Evolutionary conservation across 2,888 invertebrate species (phyloP), one percentile per base, ranked within the genome.

Genomic region (Noctua fimbriata): DNA sequence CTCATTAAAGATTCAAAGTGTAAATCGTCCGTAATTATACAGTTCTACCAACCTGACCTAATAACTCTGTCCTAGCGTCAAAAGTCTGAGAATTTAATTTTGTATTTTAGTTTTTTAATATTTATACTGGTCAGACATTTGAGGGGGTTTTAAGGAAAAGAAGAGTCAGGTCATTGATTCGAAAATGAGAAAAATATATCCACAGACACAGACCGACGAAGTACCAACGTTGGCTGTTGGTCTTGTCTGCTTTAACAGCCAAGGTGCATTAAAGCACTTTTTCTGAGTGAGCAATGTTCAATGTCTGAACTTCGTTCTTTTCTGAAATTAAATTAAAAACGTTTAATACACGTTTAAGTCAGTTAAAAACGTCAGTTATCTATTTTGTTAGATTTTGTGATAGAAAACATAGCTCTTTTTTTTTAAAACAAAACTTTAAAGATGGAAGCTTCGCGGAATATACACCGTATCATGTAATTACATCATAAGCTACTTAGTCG

Each of bases 1-100:
- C 14, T 44, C 58, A 82, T 82, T 72, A 82, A 82, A 76, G 9
- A 72, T 76, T 69, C 55, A 77, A 75, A 52, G 65, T 69, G 41
- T 75, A 69, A 81, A 81, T 69, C 16, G 82, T 14, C 10, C 9
- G 14, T 69, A 82, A 60, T 76, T 65, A 65, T 10, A 79, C 32
- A 58, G 21, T 49, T 66, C 58, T 74, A 70, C 18, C 32, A 49
- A 58, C n/a, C 66, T 49, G 69, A 32, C 58, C 47, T 10, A 71
- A 60, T 60, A 66, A 67, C 24, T n/a, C 24, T 60, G 14, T 67
- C 16, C 44, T 82, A 28, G n/a, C 36, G 52, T 47, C n/a, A 32
- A 69, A 71, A 81, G 18, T 69, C n/a, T 58, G 10, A 21, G 24
- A 52, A 69, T 69, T 44, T 69, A 10, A 36, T 36, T 77, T 58